Percentiles rank a stretch among this genome's conserved stretches.
Evolutionary conservation across 2,888 invertebrate species (phyloP).

Genomic region (Monochamus alternatus): DNA sequence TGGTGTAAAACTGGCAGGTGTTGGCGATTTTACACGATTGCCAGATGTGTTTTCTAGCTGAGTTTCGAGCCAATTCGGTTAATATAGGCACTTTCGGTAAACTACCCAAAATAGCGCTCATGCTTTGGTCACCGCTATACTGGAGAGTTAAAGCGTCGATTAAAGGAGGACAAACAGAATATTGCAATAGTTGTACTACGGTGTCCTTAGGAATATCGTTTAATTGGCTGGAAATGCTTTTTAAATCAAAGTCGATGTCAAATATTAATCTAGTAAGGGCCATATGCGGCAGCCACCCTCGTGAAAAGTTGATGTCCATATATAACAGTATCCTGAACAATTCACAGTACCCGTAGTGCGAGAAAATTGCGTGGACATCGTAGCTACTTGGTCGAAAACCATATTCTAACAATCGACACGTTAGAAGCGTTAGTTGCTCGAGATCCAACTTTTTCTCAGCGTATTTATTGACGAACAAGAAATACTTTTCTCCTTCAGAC

Average conservation of each 20-base stretch:
- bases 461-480: background rate
- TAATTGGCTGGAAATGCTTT: background rate
- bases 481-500: background rate
- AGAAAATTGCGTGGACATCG: conserved; percentile 13
- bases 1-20: conserved; percentile 31
- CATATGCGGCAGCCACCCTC: conserved; percentile 11
- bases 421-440: conserved; percentile 23
- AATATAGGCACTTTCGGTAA: conserved; percentile 25
- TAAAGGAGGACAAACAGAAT: conserved; percentile 9
- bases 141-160: background rate
- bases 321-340: conserved; percentile 30
- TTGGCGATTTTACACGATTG: conserved; percentile 5
- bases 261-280: conserved; percentile 8
- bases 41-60: conserved; percentile 20
- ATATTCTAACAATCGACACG: conserved; percentile 24
- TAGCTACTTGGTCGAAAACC: conserved; percentile 3
- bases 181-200: conserved; percentile 15
- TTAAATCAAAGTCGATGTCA: background rate
- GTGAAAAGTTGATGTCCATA: conserved; percentile 26
- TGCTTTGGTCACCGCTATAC: background rate
- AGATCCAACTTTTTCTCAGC: background rate
- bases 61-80: conserved; percentile 25
- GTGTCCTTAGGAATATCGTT: background rate
- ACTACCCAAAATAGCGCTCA: background rate
- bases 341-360: conserved; percentile 32